phyloP scores from a whole-genome alignment of 2,797 vertebrate genomes.

The Dermochelys coriacea region DNA sequence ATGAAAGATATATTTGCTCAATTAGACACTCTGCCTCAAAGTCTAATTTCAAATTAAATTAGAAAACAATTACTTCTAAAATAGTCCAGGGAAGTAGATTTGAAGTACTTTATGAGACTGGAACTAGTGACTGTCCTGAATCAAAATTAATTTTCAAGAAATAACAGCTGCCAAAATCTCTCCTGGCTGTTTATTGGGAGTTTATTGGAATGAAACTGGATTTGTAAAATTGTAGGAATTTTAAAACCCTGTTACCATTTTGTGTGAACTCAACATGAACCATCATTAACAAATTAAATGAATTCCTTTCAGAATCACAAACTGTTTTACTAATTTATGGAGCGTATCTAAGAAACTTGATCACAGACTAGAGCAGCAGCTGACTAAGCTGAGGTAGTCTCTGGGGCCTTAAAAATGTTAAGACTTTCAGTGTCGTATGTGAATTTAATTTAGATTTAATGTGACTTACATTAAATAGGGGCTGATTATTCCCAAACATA shows the following conservation, averaged over 20 bases:
- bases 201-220: neutral
- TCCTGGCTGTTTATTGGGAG: neutral
- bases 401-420: neutral
- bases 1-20: neutral
- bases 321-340: neutral
- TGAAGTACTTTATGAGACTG: neutral
- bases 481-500: neutral
- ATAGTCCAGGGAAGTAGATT: neutral
- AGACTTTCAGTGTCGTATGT: neutral
- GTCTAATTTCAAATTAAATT: neutral
- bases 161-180: neutral
- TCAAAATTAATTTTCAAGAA: neutral
- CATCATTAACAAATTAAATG: neutral
- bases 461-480: neutral
- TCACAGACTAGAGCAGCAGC: neutral
- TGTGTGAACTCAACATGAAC: neutral
- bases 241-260: neutral
- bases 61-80: neutral
- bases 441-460: conserved; percentile 29
- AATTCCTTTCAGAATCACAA: conserved; percentile 26
- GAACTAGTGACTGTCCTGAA: neutral
- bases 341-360: neutral
- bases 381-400: neutral
- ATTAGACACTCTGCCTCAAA: fast-evolving
- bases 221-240: neutral